phyloP scores from a whole-genome alignment of 2,888 invertebrate species.

The Sesia apiformis region DNA sequence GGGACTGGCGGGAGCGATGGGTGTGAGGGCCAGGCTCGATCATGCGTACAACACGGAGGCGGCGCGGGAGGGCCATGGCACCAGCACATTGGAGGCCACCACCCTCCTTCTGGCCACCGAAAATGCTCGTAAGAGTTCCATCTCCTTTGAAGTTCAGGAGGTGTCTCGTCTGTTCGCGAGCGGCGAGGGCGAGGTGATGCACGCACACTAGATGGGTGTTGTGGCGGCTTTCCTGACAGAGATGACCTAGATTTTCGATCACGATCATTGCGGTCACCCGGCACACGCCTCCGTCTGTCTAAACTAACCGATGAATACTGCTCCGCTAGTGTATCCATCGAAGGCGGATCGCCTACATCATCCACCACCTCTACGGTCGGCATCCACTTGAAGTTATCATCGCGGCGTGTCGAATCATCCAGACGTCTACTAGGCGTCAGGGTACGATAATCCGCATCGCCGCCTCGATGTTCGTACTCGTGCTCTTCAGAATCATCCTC shows the following conservation, averaged over 20 bases:
- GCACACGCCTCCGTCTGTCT: slow-evolving; percentile 69
- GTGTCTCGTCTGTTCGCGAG: slow-evolving; percentile 48
- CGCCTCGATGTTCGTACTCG: slow-evolving; percentile 71
- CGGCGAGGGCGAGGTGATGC: slow-evolving; percentile 51
- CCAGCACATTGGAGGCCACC: slow-evolving; percentile 68
- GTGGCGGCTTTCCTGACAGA: slow-evolving; percentile 68
- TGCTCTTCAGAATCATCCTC: slow-evolving; percentile 52
- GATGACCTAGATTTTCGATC: slow-evolving; percentile 79
- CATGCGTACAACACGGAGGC: slow-evolving; percentile 64
- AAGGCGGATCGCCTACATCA: slow-evolving; percentile 31
- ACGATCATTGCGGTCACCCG: slow-evolving; percentile 72
- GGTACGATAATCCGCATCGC: slow-evolving; percentile 76
- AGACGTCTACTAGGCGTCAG: slow-evolving; percentile 52
- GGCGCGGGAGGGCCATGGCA: slow-evolving; percentile 61
- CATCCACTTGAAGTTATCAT: slow-evolving; percentile 82
- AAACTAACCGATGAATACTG: slow-evolving; percentile 65
- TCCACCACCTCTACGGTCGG: slow-evolving; percentile 51
- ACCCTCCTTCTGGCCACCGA: slow-evolving; percentile 72
- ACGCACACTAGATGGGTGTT: slow-evolving; percentile 54
- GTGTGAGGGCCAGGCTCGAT: slow-evolving; percentile 65
- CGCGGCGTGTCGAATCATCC: slow-evolving; percentile 77
- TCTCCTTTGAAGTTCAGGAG: slow-evolving; percentile 57
- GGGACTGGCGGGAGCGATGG: slow-evolving; percentile 56
- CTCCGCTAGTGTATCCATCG: slow-evolving; percentile 40
- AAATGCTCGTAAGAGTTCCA: slow-evolving; percentile 76